Conservation (phyloP, 2,113 vertebrate species). For the Xenotilapia caudafasciata region DNA sequence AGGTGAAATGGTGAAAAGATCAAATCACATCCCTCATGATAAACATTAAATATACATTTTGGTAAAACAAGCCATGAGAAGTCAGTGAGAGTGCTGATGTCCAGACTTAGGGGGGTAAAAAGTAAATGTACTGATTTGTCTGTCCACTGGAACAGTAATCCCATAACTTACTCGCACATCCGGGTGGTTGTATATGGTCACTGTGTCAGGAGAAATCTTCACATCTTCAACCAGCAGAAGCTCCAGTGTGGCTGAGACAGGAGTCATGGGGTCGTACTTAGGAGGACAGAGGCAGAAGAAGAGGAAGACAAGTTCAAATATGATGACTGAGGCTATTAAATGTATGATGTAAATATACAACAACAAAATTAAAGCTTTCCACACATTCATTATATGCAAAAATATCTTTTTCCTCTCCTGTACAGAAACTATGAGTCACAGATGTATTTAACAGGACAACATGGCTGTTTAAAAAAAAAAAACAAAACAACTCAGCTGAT, state of each 20-base stretch:
- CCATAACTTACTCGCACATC: slow-evolving; percentile 72
- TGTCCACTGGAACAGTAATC: not conserved
- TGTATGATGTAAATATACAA: not conserved
- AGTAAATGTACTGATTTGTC: not conserved
- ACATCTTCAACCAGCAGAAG: slow-evolving; percentile 93
- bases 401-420: not conserved
- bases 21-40: not conserved
- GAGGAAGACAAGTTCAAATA: not conserved
- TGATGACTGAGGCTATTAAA: not conserved
- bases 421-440: not conserved
- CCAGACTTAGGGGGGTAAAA: not conserved
- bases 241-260: slow-evolving; percentile 81
- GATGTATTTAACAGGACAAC: not conserved
- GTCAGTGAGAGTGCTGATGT: not conserved
- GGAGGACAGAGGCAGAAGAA: not conserved
- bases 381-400: not conserved
- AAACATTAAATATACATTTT: not conserved
- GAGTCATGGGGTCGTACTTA: slow-evolving; percentile 75
- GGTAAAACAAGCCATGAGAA: not conserved
- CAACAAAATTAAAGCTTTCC: not conserved
- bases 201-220: slow-evolving; percentile 72
- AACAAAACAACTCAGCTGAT: not conserved
- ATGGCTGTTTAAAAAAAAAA: not conserved
- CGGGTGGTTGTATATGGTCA: slow-evolving; percentile 91
- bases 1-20: not conserved